Evolutionary conservation across 2,113 vertebrate species (phyloP), one percentile per base, ranked within the genome.

Genomic region (Leucosticte australis): DNA sequence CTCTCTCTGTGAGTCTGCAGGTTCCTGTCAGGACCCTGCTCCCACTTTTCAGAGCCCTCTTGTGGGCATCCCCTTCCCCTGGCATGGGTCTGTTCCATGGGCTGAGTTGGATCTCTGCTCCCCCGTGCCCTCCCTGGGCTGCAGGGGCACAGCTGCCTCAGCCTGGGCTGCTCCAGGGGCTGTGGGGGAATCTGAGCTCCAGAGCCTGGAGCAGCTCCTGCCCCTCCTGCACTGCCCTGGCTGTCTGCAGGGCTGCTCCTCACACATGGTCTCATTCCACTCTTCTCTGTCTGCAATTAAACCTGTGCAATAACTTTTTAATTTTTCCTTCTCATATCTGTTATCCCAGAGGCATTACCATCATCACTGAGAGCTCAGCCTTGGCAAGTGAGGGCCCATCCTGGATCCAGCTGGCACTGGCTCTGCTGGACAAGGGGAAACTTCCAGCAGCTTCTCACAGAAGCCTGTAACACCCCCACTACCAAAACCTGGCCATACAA

Each of bases 211-310:
- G 49, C 42, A 56, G 41, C 49, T 88, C 42, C 67, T 71, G 35
- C 8, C 22, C 41, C 41, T 88, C 7, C 55, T 62, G 39, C 39
- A 2, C 55, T 30, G 47, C 15, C 41, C 35, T 22, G 49, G 0
- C 2, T 27, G 6, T 2, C 57, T 80, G 49, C 59, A 50, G 15
- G 31, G 18, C 5, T 80, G 30, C 1, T 71, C 4, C 22, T 46
- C 7, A 0, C 14, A 6, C 13, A 3, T 1, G 0, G 2, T 2
- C 4, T 71, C 30, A 15, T 14, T 5, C 4, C 4, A 0, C 15
- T 33, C 35, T 33, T 49, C 31, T 56, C 14, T 9, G 30, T 11
- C 57, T 37, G 16, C 13, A 73, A 4, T 17, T 30, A 30, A 3
- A 19, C 16, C 10, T 47, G 9, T 9, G 7, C n/a, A 31, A 8